Percentiles rank a stretch among this genome's conserved stretches.
Evolutionary conservation across 2,888 invertebrate genomes (phyloP).

Genomic region (Auanema sp.): DNA sequence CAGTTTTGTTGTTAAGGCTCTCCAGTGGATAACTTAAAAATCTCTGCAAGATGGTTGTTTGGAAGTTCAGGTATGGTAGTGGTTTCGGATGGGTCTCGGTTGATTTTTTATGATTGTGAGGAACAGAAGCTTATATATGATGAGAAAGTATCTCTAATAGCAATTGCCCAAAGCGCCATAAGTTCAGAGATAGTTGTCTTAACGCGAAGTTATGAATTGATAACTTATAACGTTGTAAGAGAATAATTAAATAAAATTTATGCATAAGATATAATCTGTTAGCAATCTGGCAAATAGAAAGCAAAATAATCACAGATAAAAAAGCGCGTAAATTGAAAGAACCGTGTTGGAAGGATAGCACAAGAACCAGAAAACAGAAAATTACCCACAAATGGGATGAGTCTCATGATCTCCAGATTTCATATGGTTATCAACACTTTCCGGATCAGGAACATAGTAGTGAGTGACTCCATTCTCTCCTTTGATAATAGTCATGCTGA

Average conservation of each 20-base stretch:
- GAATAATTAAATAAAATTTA: conserved; percentile 15
- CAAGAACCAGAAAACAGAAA: background rate
- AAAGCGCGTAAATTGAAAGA: conserved; percentile 8
- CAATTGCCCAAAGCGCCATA: background rate
- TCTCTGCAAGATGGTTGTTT: conserved; percentile 1
- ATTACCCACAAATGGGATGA: conserved; percentile 1
- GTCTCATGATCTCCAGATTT: background rate
- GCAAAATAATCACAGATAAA: conserved; percentile 16
- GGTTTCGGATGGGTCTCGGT: background rate
- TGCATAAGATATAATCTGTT: conserved; percentile 14
- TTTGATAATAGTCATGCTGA: conserved; percentile 35
- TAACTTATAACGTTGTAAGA: conserved; percentile 1
- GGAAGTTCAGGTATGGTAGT: background rate
- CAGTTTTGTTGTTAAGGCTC: background rate
- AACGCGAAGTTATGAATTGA: background rate
- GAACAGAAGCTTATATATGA: background rate
- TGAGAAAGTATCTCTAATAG: background rate
- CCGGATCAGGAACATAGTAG: conserved; percentile 26
- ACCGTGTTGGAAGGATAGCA: conserved; percentile 5
- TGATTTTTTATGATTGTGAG: background rate
- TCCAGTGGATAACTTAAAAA: background rate
- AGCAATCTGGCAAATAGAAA: conserved; percentile 17
- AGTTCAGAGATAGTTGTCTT: background rate
- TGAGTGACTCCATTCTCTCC: conserved; percentile 47
- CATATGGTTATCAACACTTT: conserved; percentile 13